Evolutionary conservation across 1,140 invertebrate genomes (phyloP).

Genomic region (Euura saliciscinereae): DNA sequence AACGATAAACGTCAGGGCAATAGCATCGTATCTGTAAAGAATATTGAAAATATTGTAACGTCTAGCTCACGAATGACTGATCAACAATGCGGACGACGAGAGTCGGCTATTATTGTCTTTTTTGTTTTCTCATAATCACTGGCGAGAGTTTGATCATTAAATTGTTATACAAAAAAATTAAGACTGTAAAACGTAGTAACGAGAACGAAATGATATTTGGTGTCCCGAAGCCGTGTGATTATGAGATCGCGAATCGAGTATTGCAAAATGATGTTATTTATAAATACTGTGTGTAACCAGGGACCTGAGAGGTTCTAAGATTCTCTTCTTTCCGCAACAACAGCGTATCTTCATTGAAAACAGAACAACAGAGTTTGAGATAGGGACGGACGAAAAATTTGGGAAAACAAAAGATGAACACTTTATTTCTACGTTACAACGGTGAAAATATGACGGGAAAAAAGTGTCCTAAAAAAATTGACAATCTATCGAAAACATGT

Average conservation of each 20-base stretch:
- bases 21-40: slow-evolving; percentile 2
- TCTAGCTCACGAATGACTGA: neutral
- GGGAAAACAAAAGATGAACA: neutral
- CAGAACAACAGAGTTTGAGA: neutral
- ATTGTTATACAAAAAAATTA: no score
- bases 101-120: no score
- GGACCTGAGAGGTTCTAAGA: neutral
- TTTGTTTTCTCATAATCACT: no score
- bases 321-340: neutral
- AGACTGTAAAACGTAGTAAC: no score
- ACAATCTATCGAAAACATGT: neutral
- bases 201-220: no score
- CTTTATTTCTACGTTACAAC: no score
- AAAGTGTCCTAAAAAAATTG: no score
- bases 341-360: neutral
- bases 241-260: neutral
- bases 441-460: no score
- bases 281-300: neutral
- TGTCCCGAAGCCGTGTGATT: no score
- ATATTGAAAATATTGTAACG: neutral
- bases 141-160: no score
- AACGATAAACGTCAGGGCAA: neutral
- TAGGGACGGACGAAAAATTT: neutral
- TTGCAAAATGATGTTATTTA: slow-evolving; percentile 1
- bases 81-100: no score